A percentile compares a stretch with the other conserved stretches of the same genome.
These are phyloP conservation scores for Ichneumoninae sp. DNA, from an alignment of 2,888 invertebrate species.

Conservation along the genomic window DNA sequence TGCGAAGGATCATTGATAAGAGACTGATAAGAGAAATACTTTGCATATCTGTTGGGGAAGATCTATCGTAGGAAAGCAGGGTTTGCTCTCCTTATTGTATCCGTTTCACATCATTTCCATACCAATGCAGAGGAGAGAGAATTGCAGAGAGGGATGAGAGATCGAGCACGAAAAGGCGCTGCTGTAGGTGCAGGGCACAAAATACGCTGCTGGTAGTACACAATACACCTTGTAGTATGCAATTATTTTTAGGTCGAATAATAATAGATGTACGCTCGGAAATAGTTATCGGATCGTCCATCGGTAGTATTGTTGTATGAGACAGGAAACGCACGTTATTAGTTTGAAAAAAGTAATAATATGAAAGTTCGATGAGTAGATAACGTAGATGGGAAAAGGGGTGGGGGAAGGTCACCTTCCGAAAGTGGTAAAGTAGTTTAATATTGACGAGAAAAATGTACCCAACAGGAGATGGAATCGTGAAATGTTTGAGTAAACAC, in stretches of 20 bases:
- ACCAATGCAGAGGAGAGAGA: not conserved
- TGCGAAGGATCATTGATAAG: conserved; percentile 1
- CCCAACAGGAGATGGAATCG: conserved; percentile 51
- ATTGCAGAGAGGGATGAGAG: not conserved
- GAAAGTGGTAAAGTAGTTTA: not conserved
- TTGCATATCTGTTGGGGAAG: conserved; percentile 6
- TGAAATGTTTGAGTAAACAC: conserved; percentile 36
- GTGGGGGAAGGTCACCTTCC: not conserved
- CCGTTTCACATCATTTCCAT: conserved; percentile 10
- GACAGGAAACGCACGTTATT: conserved; percentile 33
- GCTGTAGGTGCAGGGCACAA: conserved; percentile 37
- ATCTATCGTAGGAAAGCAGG: not conserved
- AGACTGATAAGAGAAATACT: not conserved
- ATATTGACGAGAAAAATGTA: conserved; percentile 12
- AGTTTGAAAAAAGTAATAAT: conserved; percentile 12
- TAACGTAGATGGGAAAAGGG: conserved; percentile 1
- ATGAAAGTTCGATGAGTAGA: conserved; percentile 3
- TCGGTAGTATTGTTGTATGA: conserved; percentile 21
- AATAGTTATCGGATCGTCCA: conserved; percentile 24
- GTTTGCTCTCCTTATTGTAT: conserved; percentile 7
- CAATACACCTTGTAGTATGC: conserved; percentile 32
- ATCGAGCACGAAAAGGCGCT: conserved; percentile 6
- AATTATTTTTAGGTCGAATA: conserved; percentile 24
- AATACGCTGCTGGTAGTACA: conserved; percentile 25
- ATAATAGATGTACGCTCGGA: conserved; percentile 24